These are phyloP conservation scores for Eufriesea mexicana DNA, from an alignment of 1,140 invertebrate species.

Conservation along the genomic window DNA sequence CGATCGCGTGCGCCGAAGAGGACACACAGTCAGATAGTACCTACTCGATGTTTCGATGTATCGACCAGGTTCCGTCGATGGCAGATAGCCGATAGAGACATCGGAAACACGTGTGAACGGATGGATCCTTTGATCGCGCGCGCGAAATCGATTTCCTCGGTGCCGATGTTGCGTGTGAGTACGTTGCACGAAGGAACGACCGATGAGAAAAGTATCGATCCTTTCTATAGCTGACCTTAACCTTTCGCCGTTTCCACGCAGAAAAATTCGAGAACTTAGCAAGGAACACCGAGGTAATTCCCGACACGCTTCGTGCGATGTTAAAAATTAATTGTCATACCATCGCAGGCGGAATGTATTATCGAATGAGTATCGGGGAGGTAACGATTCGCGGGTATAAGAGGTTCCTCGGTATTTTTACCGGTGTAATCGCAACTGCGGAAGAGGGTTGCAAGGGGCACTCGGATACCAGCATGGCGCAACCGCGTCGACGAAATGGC, in stretches of 20 bases:
- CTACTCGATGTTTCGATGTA: too few species aligned
- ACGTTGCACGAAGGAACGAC: not conserved
- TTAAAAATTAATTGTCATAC: constrained; percentile 26
- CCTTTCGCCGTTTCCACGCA: constrained; percentile 43
- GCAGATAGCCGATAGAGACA: too few species aligned
- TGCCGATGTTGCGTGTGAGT: constrained; percentile 29
- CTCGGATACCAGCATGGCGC: too few species aligned
- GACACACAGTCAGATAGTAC: too few species aligned
- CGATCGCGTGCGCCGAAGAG: too few species aligned
- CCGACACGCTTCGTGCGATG: not conserved
- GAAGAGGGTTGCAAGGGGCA: too few species aligned
- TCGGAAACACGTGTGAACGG: not conserved
- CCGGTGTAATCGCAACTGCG: constrained; percentile 15
- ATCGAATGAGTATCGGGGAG: not conserved
- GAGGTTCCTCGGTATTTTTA: too few species aligned
- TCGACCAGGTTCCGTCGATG: not conserved
- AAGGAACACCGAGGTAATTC: not conserved
- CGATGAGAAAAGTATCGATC: constrained; percentile 59
- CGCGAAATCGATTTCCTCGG: constrained; percentile 52
- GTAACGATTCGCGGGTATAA: not conserved
- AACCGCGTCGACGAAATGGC: constrained; percentile 30
- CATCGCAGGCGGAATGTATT: not conserved
- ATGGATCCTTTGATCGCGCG: constrained; percentile 9
- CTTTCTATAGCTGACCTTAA: constrained; percentile 42
- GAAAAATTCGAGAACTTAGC: constrained; percentile 5